Evolutionary conservation across 53 echinoderm and acorn worm species (phyloP).

Genomic region (Zoroaster sp.): DNA sequence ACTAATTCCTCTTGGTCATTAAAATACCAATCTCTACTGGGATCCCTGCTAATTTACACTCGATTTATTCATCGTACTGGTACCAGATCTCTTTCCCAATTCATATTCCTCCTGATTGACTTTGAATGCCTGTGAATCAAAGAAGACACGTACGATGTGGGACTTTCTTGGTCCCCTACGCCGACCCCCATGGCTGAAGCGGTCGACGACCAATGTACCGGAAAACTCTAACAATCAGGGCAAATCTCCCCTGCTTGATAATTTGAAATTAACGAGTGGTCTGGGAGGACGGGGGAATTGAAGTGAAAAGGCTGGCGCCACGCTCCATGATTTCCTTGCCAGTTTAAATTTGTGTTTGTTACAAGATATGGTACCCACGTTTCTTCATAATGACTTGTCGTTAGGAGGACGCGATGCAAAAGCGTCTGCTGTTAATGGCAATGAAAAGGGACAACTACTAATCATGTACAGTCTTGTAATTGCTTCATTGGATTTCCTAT

Average conservation of each 20-base stretch:
- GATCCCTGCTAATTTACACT: too few species aligned
- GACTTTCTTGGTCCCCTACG: neutral
- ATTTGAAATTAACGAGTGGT: constrained; percentile 15
- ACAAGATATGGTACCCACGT: neutral
- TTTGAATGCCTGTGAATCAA: too few species aligned
- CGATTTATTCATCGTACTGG: too few species aligned
- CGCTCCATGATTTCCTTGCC: neutral
- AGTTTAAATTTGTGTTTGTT: neutral
- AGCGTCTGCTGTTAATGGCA: neutral
- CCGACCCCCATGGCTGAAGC: neutral
- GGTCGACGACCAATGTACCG: neutral
- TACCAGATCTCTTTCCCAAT: too few species aligned
- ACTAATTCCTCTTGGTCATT: too few species aligned
- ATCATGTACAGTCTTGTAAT: too few species aligned
- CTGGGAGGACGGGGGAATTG: neutral
- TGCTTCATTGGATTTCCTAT: too few species aligned
- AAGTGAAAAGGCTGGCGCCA: neutral
- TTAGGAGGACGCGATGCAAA: neutral
- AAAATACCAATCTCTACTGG: too few species aligned
- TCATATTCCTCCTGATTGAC: too few species aligned
- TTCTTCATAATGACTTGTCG: neutral
- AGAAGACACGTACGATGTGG: too few species aligned
- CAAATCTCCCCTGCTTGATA: neutral
- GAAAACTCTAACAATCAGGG: neutral
- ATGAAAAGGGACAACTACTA: too few species aligned